A percentile compares a stretch with the other conserved stretches of the same genome.
phyloP scores from a whole-genome alignment of 2,113 vertebrate species.

The Copsychus sechellarum region DNA sequence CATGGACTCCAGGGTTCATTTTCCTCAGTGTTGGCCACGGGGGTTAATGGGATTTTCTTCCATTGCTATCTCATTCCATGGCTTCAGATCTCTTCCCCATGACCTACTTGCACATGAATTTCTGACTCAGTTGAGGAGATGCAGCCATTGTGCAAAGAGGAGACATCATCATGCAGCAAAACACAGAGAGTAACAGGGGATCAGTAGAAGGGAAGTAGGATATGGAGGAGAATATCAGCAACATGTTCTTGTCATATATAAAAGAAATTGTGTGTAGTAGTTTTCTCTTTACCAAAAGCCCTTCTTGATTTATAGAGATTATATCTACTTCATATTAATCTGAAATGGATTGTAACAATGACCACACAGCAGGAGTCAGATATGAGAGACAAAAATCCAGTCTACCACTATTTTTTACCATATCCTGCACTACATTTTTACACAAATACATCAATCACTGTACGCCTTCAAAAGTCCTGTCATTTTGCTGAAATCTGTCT shows the following conservation, averaged over 20 bases:
- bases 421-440: background rate
- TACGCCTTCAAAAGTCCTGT: background rate
- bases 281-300: background rate
- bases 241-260: rapidly evolving
- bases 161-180: background rate
- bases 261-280: background rate
- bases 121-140: background rate
- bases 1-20: rapidly evolving
- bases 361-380: background rate
- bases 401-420: background rate
- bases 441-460: background rate
- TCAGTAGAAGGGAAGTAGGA: background rate
- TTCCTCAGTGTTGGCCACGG: background rate
- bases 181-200: background rate
- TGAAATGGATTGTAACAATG: background rate
- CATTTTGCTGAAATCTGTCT: background rate
- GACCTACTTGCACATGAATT: background rate
- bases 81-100: background rate
- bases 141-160: background rate
- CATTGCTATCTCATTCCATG: background rate
- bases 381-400: background rate
- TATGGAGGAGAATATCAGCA: background rate
- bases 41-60: background rate
- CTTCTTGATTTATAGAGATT: background rate
- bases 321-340: background rate